Evolutionary conservation across 2,797 vertebrate genomes (phyloP).

Genomic region (Anabacerthia variegaticeps): DNA sequence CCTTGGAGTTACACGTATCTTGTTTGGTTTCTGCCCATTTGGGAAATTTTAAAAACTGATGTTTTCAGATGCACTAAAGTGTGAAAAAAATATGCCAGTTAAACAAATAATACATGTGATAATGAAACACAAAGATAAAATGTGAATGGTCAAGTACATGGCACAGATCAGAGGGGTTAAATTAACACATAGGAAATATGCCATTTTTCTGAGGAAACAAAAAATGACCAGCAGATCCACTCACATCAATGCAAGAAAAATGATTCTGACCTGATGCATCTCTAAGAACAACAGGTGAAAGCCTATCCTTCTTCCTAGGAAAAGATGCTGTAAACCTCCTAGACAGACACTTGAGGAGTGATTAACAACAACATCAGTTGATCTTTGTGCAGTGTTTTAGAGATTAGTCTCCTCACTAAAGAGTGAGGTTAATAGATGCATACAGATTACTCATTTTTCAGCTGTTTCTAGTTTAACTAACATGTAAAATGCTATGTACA

Average conservation of each 20-base stretch:
- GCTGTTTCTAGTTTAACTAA: conserved; percentile 63
- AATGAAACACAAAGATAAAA: not conserved
- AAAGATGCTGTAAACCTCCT: not conserved
- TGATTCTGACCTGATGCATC: not conserved
- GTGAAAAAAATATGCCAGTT: not conserved
- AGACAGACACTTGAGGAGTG: not conserved
- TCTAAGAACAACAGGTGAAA: not conserved
- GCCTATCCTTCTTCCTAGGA: not conserved
- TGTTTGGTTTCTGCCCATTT: not conserved
- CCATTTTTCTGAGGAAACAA: not conserved
- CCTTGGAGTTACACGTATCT: not conserved
- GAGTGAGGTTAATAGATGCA: conserved; percentile 41
- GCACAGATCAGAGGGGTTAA: not conserved
- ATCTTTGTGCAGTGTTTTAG: conserved; percentile 7
- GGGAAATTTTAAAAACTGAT: not conserved
- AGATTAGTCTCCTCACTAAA: conserved; percentile 12
- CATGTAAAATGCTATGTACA: conserved; percentile 41
- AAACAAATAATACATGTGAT: accelerated
- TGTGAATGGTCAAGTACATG: not conserved
- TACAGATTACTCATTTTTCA: conserved; percentile 60
- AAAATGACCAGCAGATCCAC: not conserved
- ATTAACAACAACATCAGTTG: conserved; percentile 15
- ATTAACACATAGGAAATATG: not conserved
- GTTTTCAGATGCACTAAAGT: not conserved
- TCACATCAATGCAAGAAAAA: not conserved